A percentile compares a stretch with the other conserved stretches of the same genome.
Evolutionary conservation across 2,113 vertebrate species (phyloP).

Genomic region (Anguilla japonica): DNA sequence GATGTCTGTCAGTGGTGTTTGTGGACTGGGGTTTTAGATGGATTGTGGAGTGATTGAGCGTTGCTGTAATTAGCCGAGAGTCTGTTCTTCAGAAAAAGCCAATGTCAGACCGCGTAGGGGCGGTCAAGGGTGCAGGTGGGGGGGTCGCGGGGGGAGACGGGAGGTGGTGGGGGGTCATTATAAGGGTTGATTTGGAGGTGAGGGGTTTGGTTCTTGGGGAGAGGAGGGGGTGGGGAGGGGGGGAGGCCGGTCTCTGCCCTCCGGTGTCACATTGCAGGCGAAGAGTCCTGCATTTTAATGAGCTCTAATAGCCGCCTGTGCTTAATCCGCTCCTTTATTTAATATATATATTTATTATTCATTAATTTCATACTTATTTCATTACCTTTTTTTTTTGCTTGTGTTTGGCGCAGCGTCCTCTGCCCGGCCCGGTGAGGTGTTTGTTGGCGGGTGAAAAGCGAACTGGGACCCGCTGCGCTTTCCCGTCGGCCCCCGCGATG

Average conservation of each 20-base stretch:
- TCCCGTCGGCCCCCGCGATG: too few relatives aligned
- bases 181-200: slow-evolving; percentile 58
- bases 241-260: slow-evolving; percentile 48
- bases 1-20: slow-evolving; percentile 54
- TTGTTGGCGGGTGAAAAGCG: not conserved
- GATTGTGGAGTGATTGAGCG: slow-evolving; percentile 60
- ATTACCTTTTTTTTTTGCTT: not conserved
- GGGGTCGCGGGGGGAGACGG: slow-evolving; percentile 4
- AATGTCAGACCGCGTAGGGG: slow-evolving; percentile 7
- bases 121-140: not conserved
- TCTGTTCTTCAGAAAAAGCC: not conserved
- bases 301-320: slow-evolving; percentile 62
- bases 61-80: slow-evolving; percentile 65
- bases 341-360: slow-evolving; percentile 54
- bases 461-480: not conserved
- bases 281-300: slow-evolving; percentile 71
- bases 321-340: slow-evolving; percentile 41
- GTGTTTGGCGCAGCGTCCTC: not conserved
- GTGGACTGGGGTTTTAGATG: slow-evolving; percentile 37
- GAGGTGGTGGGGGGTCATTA: slow-evolving; percentile 23
- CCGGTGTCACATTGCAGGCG: slow-evolving; percentile 59
- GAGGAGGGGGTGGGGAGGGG: slow-evolving; percentile 33
- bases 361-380: slow-evolving; percentile 45
- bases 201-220: slow-evolving; percentile 53
- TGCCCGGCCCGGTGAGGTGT: not conserved